A percentile compares a stretch with the other conserved stretches of the same genome.
phyloP scores from a whole-genome alignment of 2,113 vertebrate genomes.

The Sinocyclocheilus rhinocerous region DNA sequence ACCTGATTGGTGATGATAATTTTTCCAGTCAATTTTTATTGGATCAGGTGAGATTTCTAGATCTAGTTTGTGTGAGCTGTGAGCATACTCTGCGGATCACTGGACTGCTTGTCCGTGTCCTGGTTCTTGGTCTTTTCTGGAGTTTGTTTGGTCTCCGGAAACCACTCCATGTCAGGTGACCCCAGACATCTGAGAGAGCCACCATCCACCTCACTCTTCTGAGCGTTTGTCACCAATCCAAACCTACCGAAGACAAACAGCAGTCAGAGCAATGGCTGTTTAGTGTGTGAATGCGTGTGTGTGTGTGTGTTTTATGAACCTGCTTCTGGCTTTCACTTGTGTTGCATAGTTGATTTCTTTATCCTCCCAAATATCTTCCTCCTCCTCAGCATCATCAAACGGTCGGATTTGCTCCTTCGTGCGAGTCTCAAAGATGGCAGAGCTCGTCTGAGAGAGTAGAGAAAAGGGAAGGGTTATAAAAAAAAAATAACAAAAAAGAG shows the following conservation, averaged over 20 bases:
- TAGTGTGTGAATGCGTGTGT: neutral
- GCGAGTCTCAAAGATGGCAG: slow-evolving; percentile 90
- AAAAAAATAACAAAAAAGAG: no score
- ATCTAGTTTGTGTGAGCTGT: neutral
- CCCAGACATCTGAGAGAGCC: slow-evolving; percentile 27
- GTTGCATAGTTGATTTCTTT: slow-evolving; percentile 87
- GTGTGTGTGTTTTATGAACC: slow-evolving; percentile 69
- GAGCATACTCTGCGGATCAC: slow-evolving; percentile 27
- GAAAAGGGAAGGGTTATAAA: neutral
- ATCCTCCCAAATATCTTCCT: slow-evolving; percentile 97
- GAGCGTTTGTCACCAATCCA: slow-evolving; percentile 14
- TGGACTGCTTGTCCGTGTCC: slow-evolving; percentile 26
- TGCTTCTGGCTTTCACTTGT: slow-evolving; percentile 87
- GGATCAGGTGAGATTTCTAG: neutral
- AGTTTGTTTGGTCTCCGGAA: slow-evolving; percentile 28
- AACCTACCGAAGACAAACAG: slow-evolving; percentile 27
- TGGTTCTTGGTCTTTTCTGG: neutral
- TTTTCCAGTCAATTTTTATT: neutral
- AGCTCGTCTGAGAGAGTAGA: slow-evolving; percentile 77
- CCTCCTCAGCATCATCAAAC: slow-evolving; percentile 90
- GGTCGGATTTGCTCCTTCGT: slow-evolving; percentile 89
- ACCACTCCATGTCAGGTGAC: slow-evolving; percentile 49
- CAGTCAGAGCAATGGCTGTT: neutral
- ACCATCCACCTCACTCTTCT: slow-evolving; percentile 22
- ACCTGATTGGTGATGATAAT: slow-evolving; percentile 63